Evolutionary conservation across 2,888 invertebrate species (phyloP).

Genomic region (Leucoma salicis): DNA sequence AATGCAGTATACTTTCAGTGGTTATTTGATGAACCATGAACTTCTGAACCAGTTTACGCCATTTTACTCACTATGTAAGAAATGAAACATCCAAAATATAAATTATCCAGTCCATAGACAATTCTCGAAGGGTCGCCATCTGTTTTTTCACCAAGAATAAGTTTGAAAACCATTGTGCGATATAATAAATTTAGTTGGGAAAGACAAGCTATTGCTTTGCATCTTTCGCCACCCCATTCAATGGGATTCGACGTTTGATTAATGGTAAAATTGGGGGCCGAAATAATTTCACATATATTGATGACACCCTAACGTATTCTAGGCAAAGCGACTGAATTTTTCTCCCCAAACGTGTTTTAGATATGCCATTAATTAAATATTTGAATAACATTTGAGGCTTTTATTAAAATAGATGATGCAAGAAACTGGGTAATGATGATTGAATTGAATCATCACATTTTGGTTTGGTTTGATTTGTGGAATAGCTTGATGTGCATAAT

Average conservation of each 20-base stretch:
- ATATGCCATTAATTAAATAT: conserved; percentile 33
- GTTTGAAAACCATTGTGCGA: conserved; percentile 41
- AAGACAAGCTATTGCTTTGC: conserved; percentile 68
- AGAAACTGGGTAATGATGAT: conserved; percentile 16
- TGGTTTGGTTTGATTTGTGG: conserved; percentile 22
- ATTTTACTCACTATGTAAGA: too few species aligned
- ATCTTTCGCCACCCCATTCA: conserved; percentile 74
- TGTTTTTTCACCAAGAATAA: conserved; percentile 29
- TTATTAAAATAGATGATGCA: conserved; percentile 43
- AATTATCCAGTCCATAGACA: conserved; percentile 5
- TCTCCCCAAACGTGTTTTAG: conserved; percentile 28
- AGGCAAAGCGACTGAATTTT: conserved; percentile 22
- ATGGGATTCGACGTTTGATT: conserved; percentile 73
- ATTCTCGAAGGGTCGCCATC: conserved; percentile 12
- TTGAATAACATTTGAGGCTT: conserved; percentile 18
- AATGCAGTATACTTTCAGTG: too few species aligned
- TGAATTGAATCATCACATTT: conserved; percentile 21
- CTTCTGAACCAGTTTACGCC: too few species aligned
- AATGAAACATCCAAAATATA: too few species aligned
- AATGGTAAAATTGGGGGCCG: conserved; percentile 61
- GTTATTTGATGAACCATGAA: too few species aligned
- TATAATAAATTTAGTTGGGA: conserved; percentile 56
- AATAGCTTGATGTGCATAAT: background rate
- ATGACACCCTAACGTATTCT: conserved; percentile 40
- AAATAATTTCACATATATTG: conserved; percentile 55